Evolutionary conservation across 2,797 vertebrate species (phyloP).

Genomic region (Lophotriccus pileatus): DNA sequence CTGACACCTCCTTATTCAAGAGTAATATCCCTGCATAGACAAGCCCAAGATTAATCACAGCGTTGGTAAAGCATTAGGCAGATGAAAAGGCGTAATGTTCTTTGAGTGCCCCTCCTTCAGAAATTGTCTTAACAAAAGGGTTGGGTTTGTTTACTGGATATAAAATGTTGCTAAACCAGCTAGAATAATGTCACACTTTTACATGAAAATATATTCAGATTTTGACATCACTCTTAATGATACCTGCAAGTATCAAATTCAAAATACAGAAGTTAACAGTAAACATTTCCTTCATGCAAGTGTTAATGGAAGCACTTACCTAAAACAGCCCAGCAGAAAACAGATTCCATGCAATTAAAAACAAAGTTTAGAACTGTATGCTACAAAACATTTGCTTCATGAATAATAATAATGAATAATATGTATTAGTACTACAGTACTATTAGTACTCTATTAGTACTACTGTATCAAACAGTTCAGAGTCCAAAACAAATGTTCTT

Average conservation of each 20-base stretch:
- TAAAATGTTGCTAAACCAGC: conserved; percentile 58
- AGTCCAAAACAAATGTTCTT: neutral
- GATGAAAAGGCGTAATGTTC: conserved; percentile 48
- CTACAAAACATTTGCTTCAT: neutral
- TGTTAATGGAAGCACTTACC: neutral
- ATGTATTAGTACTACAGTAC: too few relatives aligned
- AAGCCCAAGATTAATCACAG: conserved; percentile 61
- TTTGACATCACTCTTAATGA: neutral
- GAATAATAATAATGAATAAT: neutral
- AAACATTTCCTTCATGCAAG: neutral
- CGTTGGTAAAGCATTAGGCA: conserved; percentile 23
- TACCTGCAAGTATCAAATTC: neutral
- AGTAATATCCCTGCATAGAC: conserved; percentile 11
- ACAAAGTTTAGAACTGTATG: neutral
- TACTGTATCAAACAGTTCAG: neutral
- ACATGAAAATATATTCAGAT: conserved; percentile 17
- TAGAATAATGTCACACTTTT: conserved; percentile 12
- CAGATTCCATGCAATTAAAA: neutral
- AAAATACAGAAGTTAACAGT: neutral
- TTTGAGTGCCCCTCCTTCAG: conserved; percentile 47
- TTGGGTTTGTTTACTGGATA: conserved; percentile 52
- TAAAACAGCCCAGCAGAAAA: neutral
- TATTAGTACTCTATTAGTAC: neutral
- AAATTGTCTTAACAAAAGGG: conserved; percentile 54
- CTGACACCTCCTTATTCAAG: conserved; percentile 38